Evolutionary conservation across 2,113 vertebrate species (phyloP).

Genomic region (Rhinolophus sinicus): DNA sequence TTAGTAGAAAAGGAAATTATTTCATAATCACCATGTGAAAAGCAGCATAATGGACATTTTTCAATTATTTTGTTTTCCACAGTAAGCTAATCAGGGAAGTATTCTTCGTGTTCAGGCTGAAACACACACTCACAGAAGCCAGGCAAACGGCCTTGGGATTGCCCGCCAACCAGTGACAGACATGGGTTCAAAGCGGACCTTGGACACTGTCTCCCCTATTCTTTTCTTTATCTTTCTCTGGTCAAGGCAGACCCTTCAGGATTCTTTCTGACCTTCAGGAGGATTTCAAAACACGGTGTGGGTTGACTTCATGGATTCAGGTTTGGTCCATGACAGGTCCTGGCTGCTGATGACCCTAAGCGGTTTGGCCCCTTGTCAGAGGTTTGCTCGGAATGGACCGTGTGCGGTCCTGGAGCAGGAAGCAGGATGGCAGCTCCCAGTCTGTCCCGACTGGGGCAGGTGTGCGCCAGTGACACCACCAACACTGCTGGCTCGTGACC

Average conservation of each 20-base stretch:
- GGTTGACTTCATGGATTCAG: not conserved
- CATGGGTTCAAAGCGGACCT: rapidly evolving
- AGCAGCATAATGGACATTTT: not conserved
- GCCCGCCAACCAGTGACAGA: rapidly evolving
- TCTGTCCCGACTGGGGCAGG: rapidly evolving
- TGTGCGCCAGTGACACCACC: rapidly evolving
- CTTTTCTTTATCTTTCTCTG: rapidly evolving
- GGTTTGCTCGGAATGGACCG: not conserved
- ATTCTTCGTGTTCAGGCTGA: not conserved
- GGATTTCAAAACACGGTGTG: too few relatives aligned
- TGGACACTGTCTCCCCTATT: rapidly evolving
- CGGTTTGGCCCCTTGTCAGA: not conserved
- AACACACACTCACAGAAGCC: not conserved
- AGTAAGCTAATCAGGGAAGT: not conserved
- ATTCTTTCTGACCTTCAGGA: too few relatives aligned
- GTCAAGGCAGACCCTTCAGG: too few relatives aligned
- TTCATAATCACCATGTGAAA: not conserved
- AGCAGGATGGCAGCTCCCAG: not conserved
- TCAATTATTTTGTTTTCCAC: not conserved
- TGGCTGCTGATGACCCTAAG: not conserved
- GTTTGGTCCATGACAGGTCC: not conserved
- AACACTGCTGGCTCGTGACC: rapidly evolving
- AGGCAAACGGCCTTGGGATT: not conserved
- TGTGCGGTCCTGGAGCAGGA: too few relatives aligned
- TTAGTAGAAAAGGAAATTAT: not conserved